A percentile compares a stretch with the other conserved stretches of the same genome.
Evolutionary conservation across 2,888 invertebrate species (phyloP).

Genomic region (Drosophila suboccidentalis): DNA sequence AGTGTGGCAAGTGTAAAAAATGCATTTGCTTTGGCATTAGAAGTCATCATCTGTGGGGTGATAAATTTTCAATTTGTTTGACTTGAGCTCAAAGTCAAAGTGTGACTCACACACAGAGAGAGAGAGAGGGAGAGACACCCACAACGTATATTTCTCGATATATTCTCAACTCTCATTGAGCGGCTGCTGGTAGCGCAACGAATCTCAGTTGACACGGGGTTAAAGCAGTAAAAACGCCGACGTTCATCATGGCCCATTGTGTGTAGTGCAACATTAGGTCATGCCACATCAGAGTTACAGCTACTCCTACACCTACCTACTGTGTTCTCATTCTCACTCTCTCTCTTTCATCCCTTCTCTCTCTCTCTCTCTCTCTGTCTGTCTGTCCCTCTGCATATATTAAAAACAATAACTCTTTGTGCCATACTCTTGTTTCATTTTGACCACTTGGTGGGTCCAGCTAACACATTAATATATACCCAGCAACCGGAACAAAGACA

Average conservation of each 20-base stretch:
- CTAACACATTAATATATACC: conserved; percentile 41
- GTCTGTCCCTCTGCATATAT: conserved; percentile 64
- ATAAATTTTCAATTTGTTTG: conserved; percentile 80
- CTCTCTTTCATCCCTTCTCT: neutral
- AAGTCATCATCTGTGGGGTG: conserved; percentile 73
- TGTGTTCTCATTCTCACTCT: conserved; percentile 1
- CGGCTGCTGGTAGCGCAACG: conserved; percentile 72
- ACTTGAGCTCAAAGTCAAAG: conserved; percentile 59
- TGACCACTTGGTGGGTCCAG: conserved; percentile 69
- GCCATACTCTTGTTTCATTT: conserved; percentile 40
- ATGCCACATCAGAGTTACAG: conserved; percentile 62
- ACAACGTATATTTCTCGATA: conserved; percentile 22
- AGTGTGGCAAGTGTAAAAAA: conserved; percentile 67
- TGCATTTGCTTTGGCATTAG: conserved; percentile 71
- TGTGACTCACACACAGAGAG: conserved; percentile 40
- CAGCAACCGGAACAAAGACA: conserved; percentile 14
- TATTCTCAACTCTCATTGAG: conserved; percentile 21
- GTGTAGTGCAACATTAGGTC: conserved; percentile 80
- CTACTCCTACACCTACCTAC: conserved; percentile 20
- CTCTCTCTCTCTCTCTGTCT: neutral
- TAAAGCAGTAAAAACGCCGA: conserved; percentile 26
- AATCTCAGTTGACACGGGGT: conserved; percentile 70
- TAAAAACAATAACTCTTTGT: conserved; percentile 76
- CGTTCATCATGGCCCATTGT: conserved; percentile 74
- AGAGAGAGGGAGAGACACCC: conserved; percentile 49